Percentiles rank a stretch among this genome's conserved stretches.
Conservation (phyloP, 2,797 vertebrate genomes). For the Austrolebias charrua region DNA sequence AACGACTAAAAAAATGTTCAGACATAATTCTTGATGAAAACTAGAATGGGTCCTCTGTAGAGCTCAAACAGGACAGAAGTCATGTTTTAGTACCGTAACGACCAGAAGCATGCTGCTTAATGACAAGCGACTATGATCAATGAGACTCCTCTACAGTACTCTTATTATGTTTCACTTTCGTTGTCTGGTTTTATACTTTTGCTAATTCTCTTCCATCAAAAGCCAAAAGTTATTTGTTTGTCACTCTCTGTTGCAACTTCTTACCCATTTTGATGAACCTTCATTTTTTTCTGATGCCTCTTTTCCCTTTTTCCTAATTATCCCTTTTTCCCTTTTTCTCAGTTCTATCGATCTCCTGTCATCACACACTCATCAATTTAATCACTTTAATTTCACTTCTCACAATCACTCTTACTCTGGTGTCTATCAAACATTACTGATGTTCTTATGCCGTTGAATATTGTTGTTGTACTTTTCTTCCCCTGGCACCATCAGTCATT, state of each 20-base stretch:
- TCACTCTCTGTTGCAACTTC: neutral
- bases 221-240: neutral
- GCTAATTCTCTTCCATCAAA: neutral
- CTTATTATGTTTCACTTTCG: too few species aligned
- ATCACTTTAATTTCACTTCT: conserved; percentile 44
- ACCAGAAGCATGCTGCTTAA: neutral
- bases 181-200: too few species aligned
- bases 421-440: conserved; percentile 6
- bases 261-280: neutral
- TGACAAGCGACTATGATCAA: too few species aligned
- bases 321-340: conserved; percentile 29
- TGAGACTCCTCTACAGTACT: too few species aligned
- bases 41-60: neutral
- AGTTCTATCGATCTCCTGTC: conserved; percentile 36
- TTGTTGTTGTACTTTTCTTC: conserved; percentile 34
- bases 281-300: neutral
- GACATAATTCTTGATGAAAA: neutral
- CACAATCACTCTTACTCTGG: conserved; percentile 8
- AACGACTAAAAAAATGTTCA: neutral
- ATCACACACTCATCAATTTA: conserved; percentile 46
- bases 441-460: neutral
- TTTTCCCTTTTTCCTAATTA: conserved; percentile 13
- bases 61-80: neutral
- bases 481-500: too few species aligned
- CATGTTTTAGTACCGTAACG: neutral